Evolutionary conservation across 2,113 vertebrate species (phyloP), one percentile per base, ranked within the genome.

Genomic region (Megalops atlanticus): DNA sequence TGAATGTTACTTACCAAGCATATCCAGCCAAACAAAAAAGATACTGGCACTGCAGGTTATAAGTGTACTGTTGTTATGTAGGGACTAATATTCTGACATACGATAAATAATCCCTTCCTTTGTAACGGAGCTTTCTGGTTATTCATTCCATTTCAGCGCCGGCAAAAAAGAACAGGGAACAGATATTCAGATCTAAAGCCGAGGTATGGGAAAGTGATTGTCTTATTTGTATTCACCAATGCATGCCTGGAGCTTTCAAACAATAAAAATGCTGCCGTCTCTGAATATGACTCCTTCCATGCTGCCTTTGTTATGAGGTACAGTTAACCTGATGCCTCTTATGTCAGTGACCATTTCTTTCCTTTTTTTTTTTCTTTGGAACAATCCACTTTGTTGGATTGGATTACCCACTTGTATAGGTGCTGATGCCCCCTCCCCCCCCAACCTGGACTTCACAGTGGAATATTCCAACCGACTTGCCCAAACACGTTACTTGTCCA

Each of bases 401-500:
- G 24, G 52, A 21, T 40, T 41, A n/a, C 52, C 52, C n/a, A 24
- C 21, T n/a, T 58, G 52, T 24, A 49, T 6, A 58, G 58, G 52
- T 58, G 47, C 10, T 27, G 35, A 18, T 75, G 73, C 45, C 33
- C 76, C 11, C 52, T 24, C 52, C 52, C 18, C 15, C 1, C 52
- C 18, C 52, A 18, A 18, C 24, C 21, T 24, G 1, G 1, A n/a
- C 52, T 58, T 58, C 3, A 40, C 6, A 47, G 40, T 89, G 85
- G 86, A 85, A 78, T 40, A 0, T 82, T 84, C 86, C 80, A 33
- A 77, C 74, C 83, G 78, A 83, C 84, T 79, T 82, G 84, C 82
- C 86, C 80, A 80, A 86, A 89, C 89, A 83, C 0, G 83, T 81
- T 76, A 76, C 82, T 24, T n/a, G 18, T 31, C 54, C 71, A 88